phyloP scores from a whole-genome alignment of 2,797 vertebrate species.

The Protosalanx chinensis region DNA sequence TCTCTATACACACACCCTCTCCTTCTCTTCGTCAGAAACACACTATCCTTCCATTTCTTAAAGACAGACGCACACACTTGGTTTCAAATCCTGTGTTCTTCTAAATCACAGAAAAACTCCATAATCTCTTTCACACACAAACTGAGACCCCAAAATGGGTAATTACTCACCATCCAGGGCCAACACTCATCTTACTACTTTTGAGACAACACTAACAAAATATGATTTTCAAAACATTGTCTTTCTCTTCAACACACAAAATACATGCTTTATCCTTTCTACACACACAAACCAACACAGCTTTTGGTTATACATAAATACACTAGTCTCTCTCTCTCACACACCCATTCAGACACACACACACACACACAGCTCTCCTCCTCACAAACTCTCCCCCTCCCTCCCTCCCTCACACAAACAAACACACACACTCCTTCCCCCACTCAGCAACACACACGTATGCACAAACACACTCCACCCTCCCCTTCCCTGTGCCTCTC shows the following conservation, averaged over 20 bases:
- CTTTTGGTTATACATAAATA: constrained; percentile 2
- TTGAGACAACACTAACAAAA: constrained; percentile 15
- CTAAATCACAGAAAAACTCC: constrained; percentile 2
- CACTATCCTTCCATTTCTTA: constrained; percentile 52
- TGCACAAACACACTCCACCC: constrained; percentile 65
- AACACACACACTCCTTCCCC: constrained; percentile 53
- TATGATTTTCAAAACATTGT: background rate
- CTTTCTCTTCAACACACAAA: constrained; percentile 8
- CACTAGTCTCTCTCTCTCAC: background rate
- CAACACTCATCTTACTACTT: constrained; percentile 23
- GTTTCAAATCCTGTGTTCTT: constrained; percentile 38
- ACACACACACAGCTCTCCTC: constrained; percentile 16
- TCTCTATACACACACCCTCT: constrained; percentile 39
- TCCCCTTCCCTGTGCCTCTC: constrained; percentile 67
- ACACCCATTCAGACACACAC: constrained; percentile 6
- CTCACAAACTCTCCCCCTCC: constrained; percentile 26
- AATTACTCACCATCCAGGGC: background rate
- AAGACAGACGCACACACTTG: constrained; percentile 58
- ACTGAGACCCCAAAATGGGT: background rate
- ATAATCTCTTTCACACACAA: background rate
- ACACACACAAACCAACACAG: constrained; percentile 13
- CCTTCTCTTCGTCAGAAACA: constrained; percentile 47
- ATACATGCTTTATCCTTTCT: background rate
- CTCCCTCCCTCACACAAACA: constrained; percentile 23
- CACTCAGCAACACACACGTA: constrained; percentile 63